Evolutionary conservation across 2,113 vertebrate genomes (phyloP), one percentile per base, ranked within the genome.

Genomic region (Trematomus loennbergii): DNA sequence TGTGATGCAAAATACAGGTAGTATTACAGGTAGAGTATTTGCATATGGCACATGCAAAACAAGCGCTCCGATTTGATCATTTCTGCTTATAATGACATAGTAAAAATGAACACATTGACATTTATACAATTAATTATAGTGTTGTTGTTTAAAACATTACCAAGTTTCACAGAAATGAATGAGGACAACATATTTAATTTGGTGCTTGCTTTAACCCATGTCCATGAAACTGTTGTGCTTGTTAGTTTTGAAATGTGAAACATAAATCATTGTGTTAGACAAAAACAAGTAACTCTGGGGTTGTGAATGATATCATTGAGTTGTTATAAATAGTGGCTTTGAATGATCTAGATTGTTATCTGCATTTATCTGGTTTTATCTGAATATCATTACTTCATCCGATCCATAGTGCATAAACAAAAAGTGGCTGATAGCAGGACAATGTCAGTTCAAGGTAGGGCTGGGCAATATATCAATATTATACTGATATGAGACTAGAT

Each of bases 321-420:
- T 61, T 86, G 36, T 52, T 64, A 49, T 69, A 60, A 83, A 79
- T 87, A 92, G 89, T 91, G 87, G 87, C 86, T 85, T 90, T 81
- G 50, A 58, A 43, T 60, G 5, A 62, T 46, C 64, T 73, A 58
- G 49, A 48, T 33, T 79, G 0, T 29, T 4, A 45, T 81, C 79
- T 52, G 40, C 33, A 70, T 60, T 33, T n/a, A 13, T 43, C 15
- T 62, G 43, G 1, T 70, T 79, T 16, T 3, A 57, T 40, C 5
- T 54, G 40, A 70, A 60, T 22, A 7, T 48, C 55, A 16, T 43
- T 60, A 18, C 68, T 74, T 71, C 55, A 72, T 78, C 12, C 1
- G 48, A 5, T 74, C 45, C 18, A 25, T 65, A 70, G 75, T 87
- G 80, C 72, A 85, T 78, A 53, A 79, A 78, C 69, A 82, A 72